Conservation (phyloP, 64 coral and sea anemone species). For the Montipora sp. region DNA sequence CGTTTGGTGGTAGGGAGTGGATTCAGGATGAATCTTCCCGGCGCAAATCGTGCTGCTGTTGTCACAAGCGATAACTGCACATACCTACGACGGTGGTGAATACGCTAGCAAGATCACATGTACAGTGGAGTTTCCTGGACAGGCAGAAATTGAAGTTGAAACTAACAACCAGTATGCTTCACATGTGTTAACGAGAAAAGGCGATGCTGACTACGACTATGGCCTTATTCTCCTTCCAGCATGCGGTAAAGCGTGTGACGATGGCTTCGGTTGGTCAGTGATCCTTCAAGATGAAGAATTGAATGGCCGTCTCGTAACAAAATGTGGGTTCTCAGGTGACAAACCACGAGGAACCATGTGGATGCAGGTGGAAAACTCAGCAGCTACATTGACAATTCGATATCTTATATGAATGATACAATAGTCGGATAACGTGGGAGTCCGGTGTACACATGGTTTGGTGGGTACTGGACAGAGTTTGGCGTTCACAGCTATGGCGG, state of each 20-base stretch:
- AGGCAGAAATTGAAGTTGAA: background rate
- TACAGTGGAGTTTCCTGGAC: conserved; percentile 12
- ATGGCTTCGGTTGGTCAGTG: conserved; percentile 65
- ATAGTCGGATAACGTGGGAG: conserved; percentile 43
- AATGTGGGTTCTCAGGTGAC: conserved; percentile 35
- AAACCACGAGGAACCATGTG: conserved; percentile 39
- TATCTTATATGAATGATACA: conserved; percentile 54
- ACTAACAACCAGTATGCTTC: background rate
- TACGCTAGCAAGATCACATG: conserved; percentile 11
- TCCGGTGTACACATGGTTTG: conserved; percentile 54
- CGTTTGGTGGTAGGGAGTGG: background rate
- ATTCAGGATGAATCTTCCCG: conserved; percentile 44
- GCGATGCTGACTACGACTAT: conserved; percentile 2
- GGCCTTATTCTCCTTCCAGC: conserved; percentile 41
- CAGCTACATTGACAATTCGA: background rate
- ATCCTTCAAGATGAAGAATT: conserved; percentile 35
- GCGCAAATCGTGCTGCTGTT: conserved; percentile 25
- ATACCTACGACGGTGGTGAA: background rate
- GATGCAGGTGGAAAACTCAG: conserved; percentile 19
- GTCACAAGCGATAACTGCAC: conserved; percentile 30
- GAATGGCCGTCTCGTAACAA: conserved; percentile 43
- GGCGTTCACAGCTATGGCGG: conserved; percentile 40
- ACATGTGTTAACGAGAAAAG: background rate
- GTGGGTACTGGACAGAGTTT: conserved; percentile 55
- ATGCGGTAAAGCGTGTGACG: background rate